Evolutionary conservation across 1,140 invertebrate genomes (phyloP).

Genomic region (Leucophenga varia): DNA sequence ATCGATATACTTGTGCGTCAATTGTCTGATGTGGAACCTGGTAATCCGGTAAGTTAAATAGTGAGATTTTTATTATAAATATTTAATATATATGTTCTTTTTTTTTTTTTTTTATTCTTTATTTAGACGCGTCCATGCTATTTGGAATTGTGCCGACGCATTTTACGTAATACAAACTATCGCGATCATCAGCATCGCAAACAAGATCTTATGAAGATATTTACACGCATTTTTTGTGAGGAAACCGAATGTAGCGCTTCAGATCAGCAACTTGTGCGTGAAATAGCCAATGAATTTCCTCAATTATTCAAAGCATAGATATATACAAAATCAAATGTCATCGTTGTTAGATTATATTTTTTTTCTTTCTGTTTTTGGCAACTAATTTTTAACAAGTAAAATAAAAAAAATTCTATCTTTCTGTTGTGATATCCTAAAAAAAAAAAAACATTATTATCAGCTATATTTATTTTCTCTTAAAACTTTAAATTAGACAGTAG

Average conservation of each 20-base stretch:
- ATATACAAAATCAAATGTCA: too few species aligned
- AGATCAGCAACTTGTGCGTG: constrained; percentile 74
- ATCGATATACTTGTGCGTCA: constrained; percentile 89
- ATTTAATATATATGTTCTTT: background rate
- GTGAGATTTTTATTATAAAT: background rate
- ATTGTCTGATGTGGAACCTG: constrained; percentile 83
- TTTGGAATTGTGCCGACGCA: constrained; percentile 72
- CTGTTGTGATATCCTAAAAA: too few species aligned
- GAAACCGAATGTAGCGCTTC: constrained; percentile 70
- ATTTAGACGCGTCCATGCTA: constrained; percentile 71
- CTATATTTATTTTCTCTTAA: too few species aligned
- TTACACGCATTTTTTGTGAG: constrained; percentile 81
- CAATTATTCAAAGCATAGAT: constrained; percentile 71
- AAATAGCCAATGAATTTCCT: constrained; percentile 83
- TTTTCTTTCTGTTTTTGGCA: too few species aligned
- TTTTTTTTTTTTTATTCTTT: constrained; percentile 13
- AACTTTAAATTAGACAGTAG: too few species aligned
- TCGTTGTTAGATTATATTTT: too few species aligned
- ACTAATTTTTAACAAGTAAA: too few species aligned
- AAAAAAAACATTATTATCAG: too few species aligned
- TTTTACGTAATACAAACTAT: constrained; percentile 76
- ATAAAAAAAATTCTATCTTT: too few species aligned
- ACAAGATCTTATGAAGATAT: constrained; percentile 77
- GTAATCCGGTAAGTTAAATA: constrained; percentile 69
- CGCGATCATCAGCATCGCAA: constrained; percentile 72